phyloP scores from a whole-genome alignment of 2,113 vertebrate species.

The Alligator sinensis region DNA sequence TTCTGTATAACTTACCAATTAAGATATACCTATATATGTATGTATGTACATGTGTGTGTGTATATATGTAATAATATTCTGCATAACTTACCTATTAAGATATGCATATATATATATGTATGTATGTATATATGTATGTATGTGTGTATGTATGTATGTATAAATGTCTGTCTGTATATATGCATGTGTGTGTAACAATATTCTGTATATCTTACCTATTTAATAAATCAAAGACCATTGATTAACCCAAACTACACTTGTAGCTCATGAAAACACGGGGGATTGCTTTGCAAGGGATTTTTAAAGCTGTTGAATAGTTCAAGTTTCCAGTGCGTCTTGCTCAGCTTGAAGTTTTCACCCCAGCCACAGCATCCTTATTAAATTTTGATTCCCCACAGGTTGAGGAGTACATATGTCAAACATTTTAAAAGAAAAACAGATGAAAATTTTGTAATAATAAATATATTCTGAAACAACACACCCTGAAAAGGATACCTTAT shows the following conservation, averaged over 20 bases:
- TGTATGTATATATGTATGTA: no score
- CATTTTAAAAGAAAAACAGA: not conserved
- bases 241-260: no score
- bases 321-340: not conserved
- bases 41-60: no score
- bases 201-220: not conserved
- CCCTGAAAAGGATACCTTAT: not conserved
- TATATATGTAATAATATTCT: no score
- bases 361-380: not conserved
- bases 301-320: not conserved
- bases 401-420: fast-evolving
- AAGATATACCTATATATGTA: no score
- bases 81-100: no score
- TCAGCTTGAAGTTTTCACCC: not conserved
- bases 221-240: not conserved
- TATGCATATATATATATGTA: no score
- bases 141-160: no score
- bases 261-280: no score
- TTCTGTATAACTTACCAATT: no score
- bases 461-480: not conserved
- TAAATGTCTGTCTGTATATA: no score
- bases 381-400: not conserved
- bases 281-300: not conserved
- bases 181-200: no score
- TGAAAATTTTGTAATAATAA: not conserved